Evolutionary conservation across 2,113 vertebrate genomes (phyloP).

Genomic region (Craseonycteris thonglongyai): DNA sequence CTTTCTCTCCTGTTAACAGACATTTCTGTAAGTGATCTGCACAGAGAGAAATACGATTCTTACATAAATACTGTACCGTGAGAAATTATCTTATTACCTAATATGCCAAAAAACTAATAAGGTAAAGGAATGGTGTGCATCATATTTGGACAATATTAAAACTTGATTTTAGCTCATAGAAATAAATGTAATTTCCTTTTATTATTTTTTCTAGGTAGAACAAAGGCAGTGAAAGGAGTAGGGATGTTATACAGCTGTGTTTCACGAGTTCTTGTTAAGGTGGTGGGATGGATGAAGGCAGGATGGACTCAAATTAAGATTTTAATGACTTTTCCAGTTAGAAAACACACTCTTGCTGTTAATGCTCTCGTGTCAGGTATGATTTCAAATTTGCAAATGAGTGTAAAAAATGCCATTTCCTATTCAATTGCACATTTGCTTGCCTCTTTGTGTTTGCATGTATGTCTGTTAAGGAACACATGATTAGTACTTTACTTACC

Average conservation of each 20-base stretch:
- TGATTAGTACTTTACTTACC: neutral
- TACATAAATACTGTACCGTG: slow-evolving; percentile 69
- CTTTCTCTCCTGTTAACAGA: slow-evolving; percentile 71
- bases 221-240: slow-evolving; percentile 43
- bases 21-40: slow-evolving; percentile 71
- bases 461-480: neutral
- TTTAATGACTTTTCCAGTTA: slow-evolving; percentile 42
- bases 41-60: slow-evolving; percentile 66
- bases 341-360: slow-evolving; percentile 1
- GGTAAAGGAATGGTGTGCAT: slow-evolving; percentile 63
- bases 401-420: neutral
- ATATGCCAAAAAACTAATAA: slow-evolving; percentile 68
- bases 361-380: slow-evolving; percentile 2
- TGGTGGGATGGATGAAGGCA: slow-evolving; percentile 15
- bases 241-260: slow-evolving; percentile 3
- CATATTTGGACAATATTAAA: slow-evolving; percentile 72
- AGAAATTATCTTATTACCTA: slow-evolving; percentile 75
- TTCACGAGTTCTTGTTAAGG: neutral
- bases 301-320: slow-evolving; percentile 47
- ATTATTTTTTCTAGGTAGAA: slow-evolving; percentile 63
- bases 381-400: slow-evolving; percentile 24
- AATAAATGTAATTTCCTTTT: slow-evolving; percentile 68
- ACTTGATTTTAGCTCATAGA: slow-evolving; percentile 69
- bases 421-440: neutral
- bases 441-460: neutral